These are phyloP conservation scores for Dermolepida albohirtum DNA, from an alignment of 2,888 invertebrate genomes.

Conservation along the genomic window DNA sequence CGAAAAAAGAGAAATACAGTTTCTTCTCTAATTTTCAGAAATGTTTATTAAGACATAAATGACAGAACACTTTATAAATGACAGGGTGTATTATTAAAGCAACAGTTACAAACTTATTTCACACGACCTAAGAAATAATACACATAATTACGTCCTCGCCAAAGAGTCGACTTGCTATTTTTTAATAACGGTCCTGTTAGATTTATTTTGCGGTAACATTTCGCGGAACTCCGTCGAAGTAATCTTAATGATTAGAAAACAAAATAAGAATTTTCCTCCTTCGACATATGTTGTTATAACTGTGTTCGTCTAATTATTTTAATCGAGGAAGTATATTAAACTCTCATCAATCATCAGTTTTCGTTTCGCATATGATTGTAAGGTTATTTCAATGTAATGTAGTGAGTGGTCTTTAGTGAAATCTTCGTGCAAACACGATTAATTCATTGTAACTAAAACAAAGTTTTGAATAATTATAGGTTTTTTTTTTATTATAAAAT, in stretches of 20 bases:
- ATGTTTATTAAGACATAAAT: too few relatives aligned
- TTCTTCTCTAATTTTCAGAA: too few relatives aligned
- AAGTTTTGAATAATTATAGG: too few relatives aligned
- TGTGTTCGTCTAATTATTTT: constrained; percentile 19
- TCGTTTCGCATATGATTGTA: not conserved
- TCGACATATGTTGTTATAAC: constrained; percentile 7
- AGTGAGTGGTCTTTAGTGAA: not conserved
- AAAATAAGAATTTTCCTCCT: constrained; percentile 12
- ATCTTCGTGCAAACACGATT: too few relatives aligned
- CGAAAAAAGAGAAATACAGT: too few relatives aligned
- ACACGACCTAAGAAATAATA: too few relatives aligned
- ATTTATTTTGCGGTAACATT: constrained; percentile 22
- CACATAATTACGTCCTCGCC: too few relatives aligned
- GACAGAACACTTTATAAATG: too few relatives aligned
- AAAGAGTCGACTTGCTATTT: not conserved
- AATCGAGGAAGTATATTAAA: constrained; percentile 14
- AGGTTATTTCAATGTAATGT: not conserved
- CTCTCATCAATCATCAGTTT: not conserved
- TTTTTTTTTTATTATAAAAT: too few relatives aligned
- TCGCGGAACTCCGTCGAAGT: constrained; percentile 3
- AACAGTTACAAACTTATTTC: too few relatives aligned
- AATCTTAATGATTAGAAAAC: constrained; percentile 20
- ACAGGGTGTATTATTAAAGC: too few relatives aligned
- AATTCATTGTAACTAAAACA: too few relatives aligned
- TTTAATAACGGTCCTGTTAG: constrained; percentile 9